phyloP scores from a whole-genome alignment of 30 jellyfish, hydroid and myxozoan species.

The Mastigias papua region DNA sequence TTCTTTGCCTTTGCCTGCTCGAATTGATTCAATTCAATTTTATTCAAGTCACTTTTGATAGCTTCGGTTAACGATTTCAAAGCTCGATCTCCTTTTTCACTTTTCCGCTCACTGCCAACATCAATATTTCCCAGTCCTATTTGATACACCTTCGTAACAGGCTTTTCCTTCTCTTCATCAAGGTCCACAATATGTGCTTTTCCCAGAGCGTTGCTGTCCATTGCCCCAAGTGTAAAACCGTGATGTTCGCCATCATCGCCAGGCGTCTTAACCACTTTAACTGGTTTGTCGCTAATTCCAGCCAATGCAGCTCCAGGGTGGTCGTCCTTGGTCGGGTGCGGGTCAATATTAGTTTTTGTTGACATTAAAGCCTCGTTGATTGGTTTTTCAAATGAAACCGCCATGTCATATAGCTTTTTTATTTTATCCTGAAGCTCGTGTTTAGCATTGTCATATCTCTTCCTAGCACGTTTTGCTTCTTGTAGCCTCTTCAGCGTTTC shows the following conservation, averaged over 20 bases:
- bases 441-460: conserved; percentile 83
- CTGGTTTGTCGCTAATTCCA: conserved; percentile 76
- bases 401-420: conserved; percentile 84
- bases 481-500: conserved; percentile 79
- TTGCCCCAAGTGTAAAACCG: conserved; percentile 93
- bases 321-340: conserved; percentile 20
- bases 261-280: conserved; percentile 45
- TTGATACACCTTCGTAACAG: conserved; percentile 66
- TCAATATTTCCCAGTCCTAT: conserved; percentile 28
- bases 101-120: conserved; percentile 18
- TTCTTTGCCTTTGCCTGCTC: conserved; percentile 51
- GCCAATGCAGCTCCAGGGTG: conserved; percentile 92
- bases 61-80: conserved; percentile 91
- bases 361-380: conserved; percentile 29
- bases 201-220: conserved; percentile 68
- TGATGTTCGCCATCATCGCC: conserved; percentile 75
- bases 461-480: conserved; percentile 91
- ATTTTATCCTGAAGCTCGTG: conserved; percentile 84
- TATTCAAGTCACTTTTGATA: conserved; percentile 78
- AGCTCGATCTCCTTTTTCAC: conserved; percentile 55
- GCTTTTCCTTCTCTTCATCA: conserved; percentile 16
- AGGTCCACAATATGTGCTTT: conserved; percentile 69
- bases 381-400: conserved; percentile 79
- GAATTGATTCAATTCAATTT: conserved; percentile 55
- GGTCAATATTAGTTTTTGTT: conserved; percentile 52